Conservation (phyloP, 1,140 invertebrate genomes). For the Drosophila micromelanica region DNA sequence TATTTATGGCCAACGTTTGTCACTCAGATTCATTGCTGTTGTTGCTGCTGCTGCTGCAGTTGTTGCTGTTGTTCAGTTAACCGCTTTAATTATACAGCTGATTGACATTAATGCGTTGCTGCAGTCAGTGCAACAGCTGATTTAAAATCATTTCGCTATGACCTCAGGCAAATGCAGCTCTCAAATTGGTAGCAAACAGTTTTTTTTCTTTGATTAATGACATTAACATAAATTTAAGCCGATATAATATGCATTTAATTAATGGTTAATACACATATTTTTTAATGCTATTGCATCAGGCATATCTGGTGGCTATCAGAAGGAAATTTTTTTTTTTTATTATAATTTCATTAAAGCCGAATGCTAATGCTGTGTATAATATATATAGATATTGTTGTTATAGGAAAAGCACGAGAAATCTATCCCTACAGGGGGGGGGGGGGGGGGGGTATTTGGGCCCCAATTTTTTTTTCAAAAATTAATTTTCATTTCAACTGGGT, state of each 20-base stretch:
- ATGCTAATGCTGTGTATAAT: too few species aligned
- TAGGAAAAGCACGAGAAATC: too few species aligned
- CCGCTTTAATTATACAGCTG: constrained; percentile 70
- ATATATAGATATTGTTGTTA: too few species aligned
- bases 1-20: constrained; percentile 66
- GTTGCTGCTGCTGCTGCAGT: background rate
- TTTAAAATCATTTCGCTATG: constrained; percentile 50
- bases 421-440: too few species aligned
- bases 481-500: too few species aligned
- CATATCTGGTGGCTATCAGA: background rate
- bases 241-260: constrained; percentile 49
- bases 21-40: constrained; percentile 34
- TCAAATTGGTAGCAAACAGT: constrained; percentile 35
- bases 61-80: constrained; percentile 35
- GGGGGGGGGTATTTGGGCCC: too few species aligned
- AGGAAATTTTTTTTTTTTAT: constrained; percentile 21
- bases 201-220: constrained; percentile 64
- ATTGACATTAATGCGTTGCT: constrained; percentile 71
- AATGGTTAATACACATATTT: constrained; percentile 41
- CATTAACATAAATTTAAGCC: constrained; percentile 62
- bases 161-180: constrained; percentile 27
- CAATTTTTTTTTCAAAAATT: too few species aligned
- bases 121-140: constrained; percentile 64
- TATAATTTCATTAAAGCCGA: background rate
- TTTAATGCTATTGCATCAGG: background rate